Base-by-base conservation (phyloP, 1,140 invertebrate genomes). In the Scaptomyza hsui region DNA sequence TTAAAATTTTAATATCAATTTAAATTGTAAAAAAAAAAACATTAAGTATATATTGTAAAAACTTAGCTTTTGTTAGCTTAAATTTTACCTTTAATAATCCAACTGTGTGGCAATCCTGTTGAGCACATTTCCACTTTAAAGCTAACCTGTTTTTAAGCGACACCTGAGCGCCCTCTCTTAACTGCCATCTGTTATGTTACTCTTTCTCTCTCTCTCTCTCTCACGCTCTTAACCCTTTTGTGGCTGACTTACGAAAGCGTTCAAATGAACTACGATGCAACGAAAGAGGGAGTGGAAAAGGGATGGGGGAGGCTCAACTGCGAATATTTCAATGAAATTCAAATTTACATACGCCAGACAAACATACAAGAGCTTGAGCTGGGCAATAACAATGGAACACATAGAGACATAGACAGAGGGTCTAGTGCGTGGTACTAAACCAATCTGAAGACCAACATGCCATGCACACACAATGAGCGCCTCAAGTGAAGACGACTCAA, bases 211-310 rank as follows among this genome's bases (percentile, higher is more conserved):
- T 71, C 57, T 19, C 41, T 32, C 10, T 16, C 2, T 13, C 16
- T n/a, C 12, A 35, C 51, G 48, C 39, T 65, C 42, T 88, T 88
- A 76, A 76, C 70, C 63, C 73, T 59, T 74, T 81, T 77, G 68
- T 48, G 45, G 42, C 53, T 56, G 69, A 47, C 82, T 86, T 86
- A 78, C 82, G 81, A 86, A 88, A 86, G 81, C 82, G 76, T 60
- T 70, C 70, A 86, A 77, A 52, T 77, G 82, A 85, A 77, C 78
- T 64, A 69, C 60, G 78, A 72, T 82, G 62, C 26, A 55, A 42
- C 39, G 29, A 15, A n/a, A 16, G 6, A 19, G 18, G 13, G 9
- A n/a, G n/a, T 42, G 18, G 12, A 0, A n/a, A 7, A 18, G 35
- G 24, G 32, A n/a, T 18, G 24, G 39, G 51, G 18, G 80, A 83